phyloP scores from a whole-genome alignment of 2,113 vertebrate species.

The Coracopsis vasa region DNA sequence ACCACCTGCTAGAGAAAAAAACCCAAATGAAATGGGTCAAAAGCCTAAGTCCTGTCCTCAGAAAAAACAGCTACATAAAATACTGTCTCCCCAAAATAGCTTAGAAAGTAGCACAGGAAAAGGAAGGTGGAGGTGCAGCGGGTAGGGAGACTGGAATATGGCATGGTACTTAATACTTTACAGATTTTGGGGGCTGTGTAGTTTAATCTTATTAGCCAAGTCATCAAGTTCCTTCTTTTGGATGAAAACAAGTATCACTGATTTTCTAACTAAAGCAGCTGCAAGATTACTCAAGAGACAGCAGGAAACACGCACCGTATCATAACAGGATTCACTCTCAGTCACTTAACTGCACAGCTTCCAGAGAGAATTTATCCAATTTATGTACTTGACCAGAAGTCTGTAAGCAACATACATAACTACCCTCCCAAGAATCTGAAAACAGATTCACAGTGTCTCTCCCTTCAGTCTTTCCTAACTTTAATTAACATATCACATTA shows the following conservation, averaged over 20 bases:
- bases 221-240: neutral
- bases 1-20: neutral
- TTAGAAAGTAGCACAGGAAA: neutral
- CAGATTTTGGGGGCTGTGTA: neutral
- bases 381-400: neutral
- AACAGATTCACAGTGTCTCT: neutral
- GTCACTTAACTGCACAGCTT: neutral
- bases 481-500: neutral
- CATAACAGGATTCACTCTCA: neutral
- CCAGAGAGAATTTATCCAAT: neutral
- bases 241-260: neutral
- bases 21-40: neutral
- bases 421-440: neutral
- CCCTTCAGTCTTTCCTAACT: neutral
- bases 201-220: neutral
- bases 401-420: neutral
- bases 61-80: neutral
- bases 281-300: neutral
- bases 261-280: constrained; percentile 41
- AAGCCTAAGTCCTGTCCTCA: neutral
- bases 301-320: neutral
- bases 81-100: neutral
- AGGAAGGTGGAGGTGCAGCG: neutral
- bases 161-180: neutral
- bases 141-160: neutral